A percentile compares a stretch with the other conserved stretches of the same genome.
phyloP scores from a whole-genome alignment of 2,113 vertebrate species.

The Procavia capensis region DNA sequence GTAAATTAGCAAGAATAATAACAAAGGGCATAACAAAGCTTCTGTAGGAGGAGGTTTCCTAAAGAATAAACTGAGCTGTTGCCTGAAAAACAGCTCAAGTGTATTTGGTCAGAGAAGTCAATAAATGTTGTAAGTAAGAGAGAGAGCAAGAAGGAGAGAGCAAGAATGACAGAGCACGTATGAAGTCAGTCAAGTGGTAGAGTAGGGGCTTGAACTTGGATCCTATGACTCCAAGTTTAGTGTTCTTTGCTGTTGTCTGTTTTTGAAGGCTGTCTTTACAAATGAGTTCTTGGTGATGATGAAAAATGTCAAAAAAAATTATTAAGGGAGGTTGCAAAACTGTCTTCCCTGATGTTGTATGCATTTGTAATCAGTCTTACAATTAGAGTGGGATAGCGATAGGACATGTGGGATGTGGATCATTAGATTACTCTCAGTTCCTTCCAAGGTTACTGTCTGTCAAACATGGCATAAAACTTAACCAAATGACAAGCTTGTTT shows the following conservation, averaged over 20 bases:
- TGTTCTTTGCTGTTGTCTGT: not conserved
- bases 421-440: not conserved
- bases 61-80: constrained; percentile 1
- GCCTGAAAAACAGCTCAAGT: constrained; percentile 1
- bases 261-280: not conserved
- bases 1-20: constrained; percentile 12
- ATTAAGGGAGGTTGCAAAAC: not conserved
- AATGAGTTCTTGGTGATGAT: constrained; percentile 7
- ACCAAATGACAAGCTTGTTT: not conserved
- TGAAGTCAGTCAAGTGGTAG: constrained; percentile 17
- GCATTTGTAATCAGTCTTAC: not conserved
- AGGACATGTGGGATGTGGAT: not conserved
- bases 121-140: constrained; percentile 45
- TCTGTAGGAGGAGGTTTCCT: not conserved
- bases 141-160: constrained; percentile 16
- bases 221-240: not conserved
- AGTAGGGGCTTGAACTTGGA: constrained; percentile 19
- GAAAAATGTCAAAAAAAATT: constrained; percentile 21
- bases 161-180: not conserved
- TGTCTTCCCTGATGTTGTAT: not conserved
- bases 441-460: not conserved
- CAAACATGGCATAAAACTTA: constrained; percentile 14
- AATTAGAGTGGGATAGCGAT: not conserved
- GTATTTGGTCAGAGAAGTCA: constrained; percentile 17
- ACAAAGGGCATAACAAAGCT: not conserved